phyloP scores from a whole-genome alignment of 92 coral and sea anemone species.

The Porites divaricata region DNA sequence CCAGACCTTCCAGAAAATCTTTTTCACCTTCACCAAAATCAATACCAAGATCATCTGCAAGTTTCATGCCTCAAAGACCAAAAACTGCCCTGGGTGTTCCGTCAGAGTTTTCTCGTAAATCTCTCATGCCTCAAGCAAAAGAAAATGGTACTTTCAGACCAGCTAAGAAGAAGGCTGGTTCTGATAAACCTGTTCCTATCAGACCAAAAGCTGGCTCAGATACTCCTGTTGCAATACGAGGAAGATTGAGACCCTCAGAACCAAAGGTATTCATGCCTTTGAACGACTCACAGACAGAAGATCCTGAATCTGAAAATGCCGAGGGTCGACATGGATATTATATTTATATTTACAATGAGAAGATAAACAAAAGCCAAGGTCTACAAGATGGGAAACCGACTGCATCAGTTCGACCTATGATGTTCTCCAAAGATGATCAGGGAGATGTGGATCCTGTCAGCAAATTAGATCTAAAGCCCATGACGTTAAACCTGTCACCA shows the following conservation, averaged over 20 bases:
- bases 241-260: conserved; percentile 59
- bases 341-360: conserved; percentile 78
- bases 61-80: conserved; percentile 50
- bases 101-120: conserved; percentile 62
- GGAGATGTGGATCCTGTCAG: conserved; percentile 54
- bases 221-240: conserved; percentile 82
- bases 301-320: conserved; percentile 47
- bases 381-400: conserved; percentile 83
- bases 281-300: conserved; percentile 5
- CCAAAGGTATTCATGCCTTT: not conserved
- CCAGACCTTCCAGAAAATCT: conserved; percentile 76
- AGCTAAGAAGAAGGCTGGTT: conserved; percentile 64
- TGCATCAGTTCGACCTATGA: conserved; percentile 97
- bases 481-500: conserved; percentile 60
- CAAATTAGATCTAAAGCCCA: conserved; percentile 74
- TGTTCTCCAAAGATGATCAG: conserved; percentile 62
- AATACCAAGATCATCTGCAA: conserved; percentile 68
- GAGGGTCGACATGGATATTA: conserved; percentile 79
- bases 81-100: conserved; percentile 56
- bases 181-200: conserved; percentile 73
- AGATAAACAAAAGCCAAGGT: conserved; percentile 57
- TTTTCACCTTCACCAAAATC: conserved; percentile 71
- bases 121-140: conserved; percentile 59
- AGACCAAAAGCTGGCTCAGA: conserved; percentile 87
- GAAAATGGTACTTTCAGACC: conserved; percentile 33